A percentile compares a stretch with the other conserved stretches of the same genome.
These are phyloP conservation scores for Fissipunctia ypsillon DNA, from an alignment of 2,888 invertebrate species.

Conservation along the genomic window DNA sequence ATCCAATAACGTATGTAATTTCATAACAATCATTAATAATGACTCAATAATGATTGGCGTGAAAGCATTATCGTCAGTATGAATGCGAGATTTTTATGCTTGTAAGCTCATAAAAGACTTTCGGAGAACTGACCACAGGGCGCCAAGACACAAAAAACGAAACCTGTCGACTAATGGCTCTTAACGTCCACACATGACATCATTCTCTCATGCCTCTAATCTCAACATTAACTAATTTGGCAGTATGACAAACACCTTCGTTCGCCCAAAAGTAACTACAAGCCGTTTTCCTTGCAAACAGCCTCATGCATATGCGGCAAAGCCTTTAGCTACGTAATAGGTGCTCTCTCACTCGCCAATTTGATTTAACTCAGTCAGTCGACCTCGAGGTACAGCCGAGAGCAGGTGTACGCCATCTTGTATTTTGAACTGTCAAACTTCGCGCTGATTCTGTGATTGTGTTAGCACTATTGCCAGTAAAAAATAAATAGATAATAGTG, in stretches of 20 bases:
- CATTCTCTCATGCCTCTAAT: constrained; percentile 54
- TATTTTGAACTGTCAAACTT: constrained; percentile 75
- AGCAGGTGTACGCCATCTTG: constrained; percentile 81
- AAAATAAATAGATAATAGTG: constrained; percentile 55
- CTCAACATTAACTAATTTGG: constrained; percentile 67
- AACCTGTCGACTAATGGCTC: constrained; percentile 54
- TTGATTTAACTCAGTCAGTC: constrained; percentile 82
- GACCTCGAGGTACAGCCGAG: constrained; percentile 85
- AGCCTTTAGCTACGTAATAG: constrained; percentile 80
- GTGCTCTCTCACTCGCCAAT: constrained; percentile 79
- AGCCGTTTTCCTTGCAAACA: constrained; percentile 87
- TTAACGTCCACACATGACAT: constrained; percentile 63
- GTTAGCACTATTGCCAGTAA: constrained; percentile 64
- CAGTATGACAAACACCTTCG: constrained; percentile 73
- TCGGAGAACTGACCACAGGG: constrained; percentile 53
- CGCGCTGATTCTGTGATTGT: constrained; percentile 80
- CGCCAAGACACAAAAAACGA: constrained; percentile 57
- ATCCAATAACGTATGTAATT: constrained; percentile 20
- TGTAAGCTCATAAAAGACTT: constrained; percentile 46
- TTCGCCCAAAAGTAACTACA: constrained; percentile 72
- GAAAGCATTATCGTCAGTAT: constrained; percentile 28
- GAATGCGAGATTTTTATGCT: constrained; percentile 42
- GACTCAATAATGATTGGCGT: constrained; percentile 35
- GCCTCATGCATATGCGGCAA: constrained; percentile 81
- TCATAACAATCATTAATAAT: constrained; percentile 41